Conservation (phyloP, 2,113 vertebrate genomes). For the Odobenus rosmarus region DNA sequence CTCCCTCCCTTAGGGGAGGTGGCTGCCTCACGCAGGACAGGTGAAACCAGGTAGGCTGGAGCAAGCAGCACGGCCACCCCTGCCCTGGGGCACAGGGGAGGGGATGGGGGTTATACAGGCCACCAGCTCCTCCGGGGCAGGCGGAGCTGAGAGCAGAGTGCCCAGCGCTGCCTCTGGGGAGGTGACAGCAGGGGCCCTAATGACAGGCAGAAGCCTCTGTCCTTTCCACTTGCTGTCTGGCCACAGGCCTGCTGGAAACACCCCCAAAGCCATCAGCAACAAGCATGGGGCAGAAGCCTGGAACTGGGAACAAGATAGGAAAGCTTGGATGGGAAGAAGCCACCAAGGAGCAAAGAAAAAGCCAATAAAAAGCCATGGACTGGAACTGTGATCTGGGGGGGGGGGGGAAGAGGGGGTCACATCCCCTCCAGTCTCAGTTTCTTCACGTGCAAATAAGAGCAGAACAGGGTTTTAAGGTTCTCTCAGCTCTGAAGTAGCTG, state of each 20-base stretch:
- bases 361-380: neutral
- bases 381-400: neutral
- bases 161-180: neutral
- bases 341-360: neutral
- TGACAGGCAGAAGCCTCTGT: neutral
- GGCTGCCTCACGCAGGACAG: neutral
- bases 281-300: neutral
- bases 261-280: neutral
- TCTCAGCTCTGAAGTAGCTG: neutral
- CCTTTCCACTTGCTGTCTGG: neutral
- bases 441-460: neutral
- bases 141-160: neutral
- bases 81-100: neutral
- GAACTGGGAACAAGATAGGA: neutral
- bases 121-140: neutral
- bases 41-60: neutral
- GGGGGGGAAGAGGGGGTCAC: too few species aligned
- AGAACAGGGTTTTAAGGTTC: neutral
- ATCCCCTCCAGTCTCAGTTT: neutral
- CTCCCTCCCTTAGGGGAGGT: neutral
- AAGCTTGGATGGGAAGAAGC: neutral
- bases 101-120: neutral
- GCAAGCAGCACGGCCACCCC: neutral
- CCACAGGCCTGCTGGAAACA: neutral
- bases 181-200: neutral